Evolutionary conservation across 2,888 invertebrate species (phyloP).

Genomic region (Strigamia crassipes): DNA sequence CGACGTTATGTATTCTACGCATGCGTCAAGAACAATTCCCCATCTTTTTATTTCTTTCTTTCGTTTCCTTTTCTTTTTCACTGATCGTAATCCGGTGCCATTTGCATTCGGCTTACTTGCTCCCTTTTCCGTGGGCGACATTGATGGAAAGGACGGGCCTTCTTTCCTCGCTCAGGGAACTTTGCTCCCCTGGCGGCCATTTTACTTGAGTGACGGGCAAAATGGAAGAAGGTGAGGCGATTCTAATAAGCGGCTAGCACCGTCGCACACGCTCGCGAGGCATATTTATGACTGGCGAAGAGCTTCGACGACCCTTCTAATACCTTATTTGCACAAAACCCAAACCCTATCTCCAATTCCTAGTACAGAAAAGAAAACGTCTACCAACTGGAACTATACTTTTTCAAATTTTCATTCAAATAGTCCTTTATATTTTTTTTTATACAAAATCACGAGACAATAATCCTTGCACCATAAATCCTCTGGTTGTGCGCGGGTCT

Average conservation of each 20-base stretch:
- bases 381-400: constrained; percentile 1
- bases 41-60: constrained; percentile 14
- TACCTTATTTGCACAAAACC: constrained; percentile 21
- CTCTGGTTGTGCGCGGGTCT: no score
- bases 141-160: not conserved
- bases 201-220: constrained; percentile 21
- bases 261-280: constrained; percentile 10
- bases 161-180: constrained; percentile 10
- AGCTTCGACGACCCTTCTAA: constrained; percentile 21
- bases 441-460: not conserved
- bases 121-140: constrained; percentile 12
- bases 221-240: constrained; percentile 21
- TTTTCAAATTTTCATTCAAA: not conserved
- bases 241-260: constrained; percentile 21
- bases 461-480: no score
- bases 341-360: constrained; percentile 16
- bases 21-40: constrained; percentile 21
- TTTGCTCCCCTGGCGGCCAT: constrained; percentile 16
- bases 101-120: constrained; percentile 21
- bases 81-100: constrained; percentile 15
- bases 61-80: not conserved
- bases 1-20: constrained; percentile 1
- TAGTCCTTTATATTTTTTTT: not conserved
- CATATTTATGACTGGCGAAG: constrained; percentile 5
- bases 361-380: not conserved